phyloP scores from a whole-genome alignment of 2,797 vertebrate species.

The Acanthurus lineatus region DNA sequence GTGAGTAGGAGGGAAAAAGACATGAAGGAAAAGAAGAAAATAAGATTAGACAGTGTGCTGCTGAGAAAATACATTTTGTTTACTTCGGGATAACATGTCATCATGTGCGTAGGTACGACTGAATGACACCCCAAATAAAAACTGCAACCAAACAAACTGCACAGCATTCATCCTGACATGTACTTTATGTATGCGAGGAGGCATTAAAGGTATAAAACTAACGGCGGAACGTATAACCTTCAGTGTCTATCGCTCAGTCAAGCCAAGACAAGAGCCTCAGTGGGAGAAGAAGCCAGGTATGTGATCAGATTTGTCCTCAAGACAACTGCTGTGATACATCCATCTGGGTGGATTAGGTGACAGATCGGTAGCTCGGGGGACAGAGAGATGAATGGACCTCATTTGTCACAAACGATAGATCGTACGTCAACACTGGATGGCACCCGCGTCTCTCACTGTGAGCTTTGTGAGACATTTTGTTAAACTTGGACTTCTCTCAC shows the following conservation, averaged over 20 bases:
- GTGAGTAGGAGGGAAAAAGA: background rate
- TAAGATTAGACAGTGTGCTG: constrained; percentile 24
- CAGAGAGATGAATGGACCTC: constrained; percentile 79
- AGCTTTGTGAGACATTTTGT: constrained; percentile 76
- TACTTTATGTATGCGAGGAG: constrained; percentile 9
- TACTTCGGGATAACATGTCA: constrained; percentile 39
- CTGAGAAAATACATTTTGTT: constrained; percentile 42
- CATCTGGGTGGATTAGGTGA: constrained; percentile 79
- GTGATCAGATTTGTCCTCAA: constrained; percentile 81
- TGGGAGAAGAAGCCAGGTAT: constrained; percentile 74
- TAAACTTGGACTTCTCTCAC: constrained; percentile 66
- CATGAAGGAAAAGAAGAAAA: constrained; percentile 6
- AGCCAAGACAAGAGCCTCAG: constrained; percentile 65
- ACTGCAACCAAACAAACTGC: constrained; percentile 33
- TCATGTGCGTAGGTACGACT: constrained; percentile 4
- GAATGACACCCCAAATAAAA: constrained; percentile 41
- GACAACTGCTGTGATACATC: constrained; percentile 79
- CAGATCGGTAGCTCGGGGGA: constrained; percentile 75
- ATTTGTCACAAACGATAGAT: constrained; percentile 81
- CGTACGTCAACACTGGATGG: constrained; percentile 71
- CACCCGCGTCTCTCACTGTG: constrained; percentile 65
- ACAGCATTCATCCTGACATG: constrained; percentile 39
- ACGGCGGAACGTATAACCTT: constrained; percentile 57
- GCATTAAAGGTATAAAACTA: constrained; percentile 36
- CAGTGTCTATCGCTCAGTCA: constrained; percentile 73